phyloP scores from a whole-genome alignment of 2,888 invertebrate species.

The Ophonus ardosiacus region DNA sequence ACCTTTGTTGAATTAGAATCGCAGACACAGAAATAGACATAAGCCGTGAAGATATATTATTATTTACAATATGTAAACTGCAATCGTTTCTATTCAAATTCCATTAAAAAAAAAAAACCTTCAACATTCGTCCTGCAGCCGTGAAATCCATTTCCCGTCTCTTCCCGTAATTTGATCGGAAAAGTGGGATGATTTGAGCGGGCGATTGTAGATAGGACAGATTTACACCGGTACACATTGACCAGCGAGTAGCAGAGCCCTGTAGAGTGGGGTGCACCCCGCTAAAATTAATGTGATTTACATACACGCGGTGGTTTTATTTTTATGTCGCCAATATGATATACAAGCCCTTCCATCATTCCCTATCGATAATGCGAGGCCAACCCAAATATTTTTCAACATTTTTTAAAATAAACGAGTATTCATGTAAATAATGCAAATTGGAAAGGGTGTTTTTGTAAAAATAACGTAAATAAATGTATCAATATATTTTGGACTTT shows the following conservation, averaged over 20 bases:
- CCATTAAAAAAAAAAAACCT: too few species aligned
- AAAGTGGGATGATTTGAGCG: not conserved
- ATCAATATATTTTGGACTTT: not conserved
- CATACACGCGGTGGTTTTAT: constrained; percentile 25
- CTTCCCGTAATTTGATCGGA: not conserved
- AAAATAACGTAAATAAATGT: not conserved
- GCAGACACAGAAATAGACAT: too few species aligned
- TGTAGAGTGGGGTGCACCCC: not conserved
- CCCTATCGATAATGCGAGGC: constrained; percentile 18
- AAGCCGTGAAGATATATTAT: too few species aligned
- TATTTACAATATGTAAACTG: too few species aligned
- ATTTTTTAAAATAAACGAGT: constrained; percentile 36
- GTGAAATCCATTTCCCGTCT: not conserved
- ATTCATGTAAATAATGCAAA: constrained; percentile 3
- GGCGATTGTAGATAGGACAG: constrained; percentile 26
- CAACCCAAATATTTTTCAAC: constrained; percentile 11
- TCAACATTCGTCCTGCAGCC: not conserved
- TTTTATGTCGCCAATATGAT: constrained; percentile 43
- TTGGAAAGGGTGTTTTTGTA: not conserved
- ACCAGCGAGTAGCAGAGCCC: not conserved
- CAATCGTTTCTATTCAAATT: too few species aligned
- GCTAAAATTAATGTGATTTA: constrained; percentile 33
- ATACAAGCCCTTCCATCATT: constrained; percentile 8
- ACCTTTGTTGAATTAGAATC: too few species aligned
- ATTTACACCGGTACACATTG: not conserved